Percentiles rank a stretch among this genome's conserved stretches.
Conservation (phyloP, 2,113 vertebrate genomes). For the Menidia beryllina region DNA sequence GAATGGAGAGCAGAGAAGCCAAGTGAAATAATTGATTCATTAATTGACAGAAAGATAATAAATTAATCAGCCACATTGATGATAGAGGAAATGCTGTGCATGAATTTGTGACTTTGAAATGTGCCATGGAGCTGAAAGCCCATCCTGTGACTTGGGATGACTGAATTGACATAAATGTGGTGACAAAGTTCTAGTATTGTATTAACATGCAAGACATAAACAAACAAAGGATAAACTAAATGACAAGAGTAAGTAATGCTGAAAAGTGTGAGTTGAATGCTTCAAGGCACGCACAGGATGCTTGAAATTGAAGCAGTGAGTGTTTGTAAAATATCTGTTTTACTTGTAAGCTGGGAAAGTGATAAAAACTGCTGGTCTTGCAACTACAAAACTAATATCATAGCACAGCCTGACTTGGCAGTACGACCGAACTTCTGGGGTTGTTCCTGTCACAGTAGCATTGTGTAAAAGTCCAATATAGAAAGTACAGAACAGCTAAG, state of each 20-base stretch:
- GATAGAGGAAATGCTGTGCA: neutral
- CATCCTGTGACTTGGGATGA: neutral
- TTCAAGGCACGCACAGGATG: no score
- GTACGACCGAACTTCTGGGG: no score
- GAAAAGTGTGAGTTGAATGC: no score
- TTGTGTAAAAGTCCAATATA: no score
- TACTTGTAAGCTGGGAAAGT: neutral
- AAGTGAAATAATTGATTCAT: slow-evolving; percentile 1
- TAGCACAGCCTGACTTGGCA: neutral
- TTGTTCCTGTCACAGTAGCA: no score
- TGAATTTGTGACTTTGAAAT: neutral
- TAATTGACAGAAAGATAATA: neutral
- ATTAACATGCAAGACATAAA: no score
- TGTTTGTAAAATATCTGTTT: neutral
- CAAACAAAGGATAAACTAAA: no score
- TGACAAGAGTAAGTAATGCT: no score
- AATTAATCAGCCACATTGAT: neutral
- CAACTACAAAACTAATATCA: neutral
- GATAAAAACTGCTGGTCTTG: neutral
- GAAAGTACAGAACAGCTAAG: no score
- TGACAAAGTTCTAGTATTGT: neutral
- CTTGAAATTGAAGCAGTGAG: neutral
- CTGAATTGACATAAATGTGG: neutral
- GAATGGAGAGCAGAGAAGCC: neutral
- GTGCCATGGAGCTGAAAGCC: neutral